Percentiles rank a stretch among this genome's conserved stretches.
Conservation (phyloP, 2,888 invertebrate species). For the Atherix ibis region DNA sequence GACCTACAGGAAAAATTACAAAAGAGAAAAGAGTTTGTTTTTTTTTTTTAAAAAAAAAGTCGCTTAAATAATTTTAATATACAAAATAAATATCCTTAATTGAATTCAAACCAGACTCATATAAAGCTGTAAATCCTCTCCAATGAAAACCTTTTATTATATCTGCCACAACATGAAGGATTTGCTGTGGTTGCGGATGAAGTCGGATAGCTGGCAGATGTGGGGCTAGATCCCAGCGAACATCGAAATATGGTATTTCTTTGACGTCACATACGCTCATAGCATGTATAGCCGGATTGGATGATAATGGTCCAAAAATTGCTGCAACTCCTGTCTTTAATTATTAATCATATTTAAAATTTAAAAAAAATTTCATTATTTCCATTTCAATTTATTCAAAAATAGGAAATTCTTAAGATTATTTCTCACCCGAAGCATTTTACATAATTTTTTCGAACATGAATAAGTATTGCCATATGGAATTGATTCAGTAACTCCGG, state of each 20-base stretch:
- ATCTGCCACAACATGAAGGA: slow-evolving; percentile 48
- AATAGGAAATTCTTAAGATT: too few relatives aligned
- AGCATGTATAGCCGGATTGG: slow-evolving; percentile 53
- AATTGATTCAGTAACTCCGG: slow-evolving; percentile 26
- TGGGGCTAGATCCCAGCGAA: slow-evolving; percentile 52
- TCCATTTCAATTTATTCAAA: too few relatives aligned
- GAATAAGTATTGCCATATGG: slow-evolving; percentile 39
- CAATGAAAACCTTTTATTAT: slow-evolving; percentile 59
- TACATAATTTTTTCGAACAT: slow-evolving; percentile 38
- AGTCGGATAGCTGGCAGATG: slow-evolving; percentile 47
- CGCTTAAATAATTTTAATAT: too few relatives aligned
- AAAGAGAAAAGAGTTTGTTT: too few relatives aligned
- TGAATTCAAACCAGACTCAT: slow-evolving; percentile 48
- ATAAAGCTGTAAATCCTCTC: slow-evolving; percentile 76
- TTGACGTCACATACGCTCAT: slow-evolving; percentile 69
- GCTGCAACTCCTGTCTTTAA: slow-evolving; percentile 54
- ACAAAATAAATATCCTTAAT: too few relatives aligned
- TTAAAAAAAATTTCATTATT: too few relatives aligned
- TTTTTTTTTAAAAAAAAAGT: too few relatives aligned
- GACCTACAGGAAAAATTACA: slow-evolving; percentile 14
- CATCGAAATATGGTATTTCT: slow-evolving; percentile 74
- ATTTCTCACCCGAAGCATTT: slow-evolving; percentile 39
- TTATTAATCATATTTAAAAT: too few relatives aligned
- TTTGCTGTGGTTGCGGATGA: slow-evolving; percentile 48
- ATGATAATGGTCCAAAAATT: slow-evolving; percentile 66